A percentile compares a stretch with the other conserved stretches of the same genome.
These are phyloP conservation scores for Limnephilus rhombicus DNA, from an alignment of 2,888 invertebrate genomes.

Conservation along the genomic window DNA sequence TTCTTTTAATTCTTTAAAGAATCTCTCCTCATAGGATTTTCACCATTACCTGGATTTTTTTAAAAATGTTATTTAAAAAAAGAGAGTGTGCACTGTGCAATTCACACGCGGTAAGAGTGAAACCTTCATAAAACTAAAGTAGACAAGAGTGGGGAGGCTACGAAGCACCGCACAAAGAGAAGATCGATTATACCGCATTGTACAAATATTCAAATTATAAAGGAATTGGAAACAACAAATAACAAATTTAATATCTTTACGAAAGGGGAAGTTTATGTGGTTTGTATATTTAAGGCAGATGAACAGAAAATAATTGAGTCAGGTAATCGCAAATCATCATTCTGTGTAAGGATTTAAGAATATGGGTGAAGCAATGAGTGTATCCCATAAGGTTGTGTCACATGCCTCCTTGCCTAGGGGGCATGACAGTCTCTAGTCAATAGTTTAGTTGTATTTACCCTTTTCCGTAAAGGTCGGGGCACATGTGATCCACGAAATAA, in stretches of 20 bases:
- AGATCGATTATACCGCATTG: neutral
- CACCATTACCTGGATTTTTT: no score
- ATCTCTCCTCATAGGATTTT: no score
- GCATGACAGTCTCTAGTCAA: neutral
- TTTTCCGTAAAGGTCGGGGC: conserved; percentile 54
- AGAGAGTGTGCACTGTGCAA: no score
- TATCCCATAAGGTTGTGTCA: neutral
- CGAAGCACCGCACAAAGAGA: no score
- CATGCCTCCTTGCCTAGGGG: neutral
- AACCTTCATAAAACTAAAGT: no score
- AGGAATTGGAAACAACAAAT: neutral
- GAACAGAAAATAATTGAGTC: neutral
- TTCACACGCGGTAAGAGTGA: no score
- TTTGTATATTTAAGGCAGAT: neutral
- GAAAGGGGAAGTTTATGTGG: neutral
- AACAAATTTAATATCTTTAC: neutral
- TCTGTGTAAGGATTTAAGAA: neutral
- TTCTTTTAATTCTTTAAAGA: no score
- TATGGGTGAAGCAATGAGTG: neutral
- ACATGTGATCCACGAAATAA: conserved; percentile 70
- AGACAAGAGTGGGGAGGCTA: no score
- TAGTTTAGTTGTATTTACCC: conserved; percentile 29
- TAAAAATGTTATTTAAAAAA: no score
- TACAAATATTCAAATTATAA: neutral
- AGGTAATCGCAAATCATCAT: neutral